Evolutionary conservation across 2,113 vertebrate genomes (phyloP).

Genomic region (Pristiophorus japonicus): DNA sequence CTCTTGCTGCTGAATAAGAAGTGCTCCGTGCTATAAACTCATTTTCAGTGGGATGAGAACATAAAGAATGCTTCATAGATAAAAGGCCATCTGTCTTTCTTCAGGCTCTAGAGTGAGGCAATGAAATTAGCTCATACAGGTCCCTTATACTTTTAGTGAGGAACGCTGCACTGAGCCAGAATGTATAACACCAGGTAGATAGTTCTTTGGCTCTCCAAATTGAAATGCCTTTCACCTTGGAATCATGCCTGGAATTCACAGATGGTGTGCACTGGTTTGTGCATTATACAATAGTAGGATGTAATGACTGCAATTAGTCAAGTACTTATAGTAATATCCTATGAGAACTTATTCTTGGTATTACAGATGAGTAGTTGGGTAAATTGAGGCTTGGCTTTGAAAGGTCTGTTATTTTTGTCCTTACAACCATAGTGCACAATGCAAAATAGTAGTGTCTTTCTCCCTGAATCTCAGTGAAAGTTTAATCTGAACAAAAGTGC

Average conservation of each 20-base stretch:
- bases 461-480: neutral
- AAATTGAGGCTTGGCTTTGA: neutral
- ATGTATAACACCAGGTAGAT: constrained; percentile 3
- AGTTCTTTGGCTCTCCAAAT: neutral
- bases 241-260: neutral
- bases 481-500: neutral
- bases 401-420: neutral
- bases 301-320: neutral
- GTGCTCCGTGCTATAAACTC: neutral
- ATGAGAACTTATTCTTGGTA: neutral
- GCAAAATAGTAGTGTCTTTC: neutral
- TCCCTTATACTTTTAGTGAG: neutral
- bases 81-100: neutral
- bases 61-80: constrained; percentile 5
- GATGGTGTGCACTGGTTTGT: neutral
- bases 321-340: neutral
- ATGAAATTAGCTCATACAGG: neutral
- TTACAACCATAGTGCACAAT: neutral
- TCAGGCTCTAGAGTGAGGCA: neutral
- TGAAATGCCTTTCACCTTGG: neutral
- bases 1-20: neutral
- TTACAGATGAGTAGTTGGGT: neutral
- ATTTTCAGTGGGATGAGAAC: neutral
- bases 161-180: neutral
- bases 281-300: neutral